Evolutionary conservation across 2,888 invertebrate genomes (phyloP).

Genomic region (Clistopyga incitator): DNA sequence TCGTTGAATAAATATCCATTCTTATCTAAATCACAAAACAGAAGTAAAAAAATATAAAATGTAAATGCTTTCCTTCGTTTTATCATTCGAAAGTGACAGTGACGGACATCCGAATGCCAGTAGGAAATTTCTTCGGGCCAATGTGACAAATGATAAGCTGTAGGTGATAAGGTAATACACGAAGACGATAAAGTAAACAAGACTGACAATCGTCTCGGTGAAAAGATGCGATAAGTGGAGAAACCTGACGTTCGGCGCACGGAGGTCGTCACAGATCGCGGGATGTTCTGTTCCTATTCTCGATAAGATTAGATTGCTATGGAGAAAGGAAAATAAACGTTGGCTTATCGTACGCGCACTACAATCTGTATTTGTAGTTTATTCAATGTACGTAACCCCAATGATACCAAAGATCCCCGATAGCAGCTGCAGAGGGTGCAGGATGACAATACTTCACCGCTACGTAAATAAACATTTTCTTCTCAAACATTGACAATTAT

Average conservation of each 20-base stretch:
- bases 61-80: background rate
- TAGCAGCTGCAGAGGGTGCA: conserved; percentile 14
- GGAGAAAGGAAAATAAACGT: conserved; percentile 28
- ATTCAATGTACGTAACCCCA: conserved; percentile 13
- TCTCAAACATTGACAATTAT: conserved; percentile 4
- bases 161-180: background rate
- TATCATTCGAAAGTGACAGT: background rate
- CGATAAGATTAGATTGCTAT: conserved; percentile 40
- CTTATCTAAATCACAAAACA: background rate
- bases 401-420: conserved; percentile 8
- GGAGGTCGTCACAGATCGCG: background rate
- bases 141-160: conserved; percentile 9
- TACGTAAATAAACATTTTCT: background rate
- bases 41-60: background rate
- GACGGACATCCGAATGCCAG: conserved; percentile 6
- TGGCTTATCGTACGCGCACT: background rate
- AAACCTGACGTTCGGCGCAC: conserved; percentile 40
- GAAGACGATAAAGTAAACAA: conserved; percentile 21
- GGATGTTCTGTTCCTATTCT: background rate
- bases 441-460: background rate
- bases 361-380: conserved; percentile 25
- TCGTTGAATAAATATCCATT: too few species aligned
- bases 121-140: conserved; percentile 16
- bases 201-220: conserved; percentile 7
- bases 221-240: conserved; percentile 39